Evolutionary conservation across 1,140 invertebrate genomes (phyloP).

Genomic region (Lasioglossum baleicum): DNA sequence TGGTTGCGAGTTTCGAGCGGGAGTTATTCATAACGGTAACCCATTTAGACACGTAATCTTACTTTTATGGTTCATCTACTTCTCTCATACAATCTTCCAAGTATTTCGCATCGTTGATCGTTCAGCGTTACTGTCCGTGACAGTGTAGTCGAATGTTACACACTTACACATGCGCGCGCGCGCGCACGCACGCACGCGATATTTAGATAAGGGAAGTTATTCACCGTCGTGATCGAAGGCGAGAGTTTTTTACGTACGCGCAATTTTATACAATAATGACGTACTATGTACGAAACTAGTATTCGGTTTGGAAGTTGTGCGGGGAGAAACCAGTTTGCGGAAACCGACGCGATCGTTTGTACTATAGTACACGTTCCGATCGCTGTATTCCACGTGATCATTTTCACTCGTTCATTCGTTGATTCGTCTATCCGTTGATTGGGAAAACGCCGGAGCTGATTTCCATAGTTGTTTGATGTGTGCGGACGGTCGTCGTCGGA

Average conservation of each 20-base stretch:
- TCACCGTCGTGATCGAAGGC: neutral
- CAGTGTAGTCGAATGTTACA: neutral
- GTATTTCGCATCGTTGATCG: conserved; percentile 18
- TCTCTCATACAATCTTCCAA: conserved; percentile 20
- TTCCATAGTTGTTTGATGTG: conserved; percentile 8
- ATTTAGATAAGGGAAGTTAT: conserved; percentile 3
- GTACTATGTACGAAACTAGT: conserved; percentile 35
- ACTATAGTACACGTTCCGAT: neutral
- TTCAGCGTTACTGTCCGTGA: conserved; percentile 15
- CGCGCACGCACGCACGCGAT: no score
- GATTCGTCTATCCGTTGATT: conserved; percentile 8
- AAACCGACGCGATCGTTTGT: conserved; percentile 22
- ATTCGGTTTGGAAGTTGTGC: conserved; percentile 29
- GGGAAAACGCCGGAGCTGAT: conserved; percentile 10
- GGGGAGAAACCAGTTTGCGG: conserved; percentile 3
- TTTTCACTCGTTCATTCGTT: conserved; percentile 16
- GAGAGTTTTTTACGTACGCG: neutral
- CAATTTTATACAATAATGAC: conserved; percentile 18
- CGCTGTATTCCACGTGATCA: neutral
- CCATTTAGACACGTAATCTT: neutral
- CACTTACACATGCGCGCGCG: no score
- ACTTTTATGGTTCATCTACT: conserved; percentile 1
- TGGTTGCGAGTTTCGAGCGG: neutral
- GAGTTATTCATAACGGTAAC: neutral
- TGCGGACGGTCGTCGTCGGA: conserved; percentile 18